Evolutionary conservation across 2,888 invertebrate species (phyloP), one percentile per base, ranked within the genome.

Genomic region (Augochlorella aurata): DNA sequence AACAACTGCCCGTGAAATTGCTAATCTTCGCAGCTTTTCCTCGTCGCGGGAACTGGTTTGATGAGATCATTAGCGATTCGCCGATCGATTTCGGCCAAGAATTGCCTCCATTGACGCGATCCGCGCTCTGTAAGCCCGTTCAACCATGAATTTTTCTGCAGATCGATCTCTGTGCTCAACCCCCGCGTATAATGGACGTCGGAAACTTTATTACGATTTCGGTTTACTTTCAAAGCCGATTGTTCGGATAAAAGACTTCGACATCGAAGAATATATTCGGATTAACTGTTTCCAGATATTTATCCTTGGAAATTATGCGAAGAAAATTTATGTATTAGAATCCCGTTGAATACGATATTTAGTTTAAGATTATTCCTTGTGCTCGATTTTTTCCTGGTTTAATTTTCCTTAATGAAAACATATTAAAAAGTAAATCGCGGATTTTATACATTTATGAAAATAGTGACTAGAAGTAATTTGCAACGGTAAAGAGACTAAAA

Each of bases 21-120:
- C 68, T 68, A 68, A 68, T 68, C 29, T 44, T 44, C 68, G 18
- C 0, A 18, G 44, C 76, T 74, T 69, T 38, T 73, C 65, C 49
- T 29, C 49, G 18, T 18, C 68, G 29, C n/a, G 29, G 29, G 49
- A 68, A 68, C 68, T 50, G 29, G 50, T 50, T 49, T 3, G 68
- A 71, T 47, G 71, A 71, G 58, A 71, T 45, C 45, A 58, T 58
- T 58, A 58, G 24, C 16, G 24, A 58, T 58, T 18, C 10, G 12
- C 24, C 21, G 58, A 71, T 58, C 71, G 71, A 71, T 71, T 24
- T 24, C 16, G n/a, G 10, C 49, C 18, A 65, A 38, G 65, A 44
- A 65, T 65, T n/a, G n/a, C n/a, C n/a, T 7, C n/a, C n/a, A 12
- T 63, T 16, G 61, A 63, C 3, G 38, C n/a, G 44, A n/a, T n/a